Evolutionary conservation across 2,797 vertebrate species (phyloP).

Genomic region (Melanotaenia trifasciata): DNA sequence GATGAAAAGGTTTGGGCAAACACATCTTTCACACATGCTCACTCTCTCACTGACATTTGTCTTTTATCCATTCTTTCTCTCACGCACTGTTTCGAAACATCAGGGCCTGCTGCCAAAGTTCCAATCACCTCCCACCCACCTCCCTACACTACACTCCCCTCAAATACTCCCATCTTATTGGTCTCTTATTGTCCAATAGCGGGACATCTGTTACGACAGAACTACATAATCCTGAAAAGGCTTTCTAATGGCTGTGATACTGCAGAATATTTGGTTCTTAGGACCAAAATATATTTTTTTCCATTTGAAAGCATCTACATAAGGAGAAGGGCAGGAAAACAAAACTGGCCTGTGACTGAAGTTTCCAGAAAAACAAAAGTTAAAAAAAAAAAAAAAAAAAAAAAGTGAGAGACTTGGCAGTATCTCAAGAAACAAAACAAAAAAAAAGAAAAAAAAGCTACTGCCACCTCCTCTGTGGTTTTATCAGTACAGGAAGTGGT

Average conservation of each 20-base stretch:
- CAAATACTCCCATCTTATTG: slow-evolving; percentile 71
- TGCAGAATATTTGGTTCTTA: slow-evolving; percentile 24
- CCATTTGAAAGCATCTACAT: slow-evolving; percentile 7
- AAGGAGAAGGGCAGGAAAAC: slow-evolving; percentile 15
- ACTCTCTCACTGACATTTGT: slow-evolving; percentile 73
- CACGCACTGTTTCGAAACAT: slow-evolving; percentile 55
- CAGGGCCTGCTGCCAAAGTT: slow-evolving; percentile 53
- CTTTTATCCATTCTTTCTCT: slow-evolving; percentile 65
- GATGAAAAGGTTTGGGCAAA: slow-evolving; percentile 92
- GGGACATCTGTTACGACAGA: slow-evolving; percentile 50
- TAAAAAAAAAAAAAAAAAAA: not conserved
- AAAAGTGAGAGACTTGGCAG: not conserved
- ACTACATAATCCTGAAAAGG: slow-evolving; percentile 28
- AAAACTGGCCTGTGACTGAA: slow-evolving; percentile 20
- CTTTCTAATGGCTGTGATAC: slow-evolving; percentile 63
- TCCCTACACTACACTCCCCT: slow-evolving; percentile 72
- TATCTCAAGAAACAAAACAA: not conserved
- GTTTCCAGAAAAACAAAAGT: slow-evolving; percentile 12
- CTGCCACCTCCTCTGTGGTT: slow-evolving; percentile 4
- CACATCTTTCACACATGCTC: slow-evolving; percentile 85
- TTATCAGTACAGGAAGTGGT: slow-evolving; percentile 50
- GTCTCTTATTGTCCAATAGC: slow-evolving; percentile 65
- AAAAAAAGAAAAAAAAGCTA: not conserved
- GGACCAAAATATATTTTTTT: not conserved
- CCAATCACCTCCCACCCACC: slow-evolving; percentile 51